These are phyloP conservation scores for Plutella xylostella DNA, from an alignment of 2,888 invertebrate genomes.

Conservation along the genomic window DNA sequence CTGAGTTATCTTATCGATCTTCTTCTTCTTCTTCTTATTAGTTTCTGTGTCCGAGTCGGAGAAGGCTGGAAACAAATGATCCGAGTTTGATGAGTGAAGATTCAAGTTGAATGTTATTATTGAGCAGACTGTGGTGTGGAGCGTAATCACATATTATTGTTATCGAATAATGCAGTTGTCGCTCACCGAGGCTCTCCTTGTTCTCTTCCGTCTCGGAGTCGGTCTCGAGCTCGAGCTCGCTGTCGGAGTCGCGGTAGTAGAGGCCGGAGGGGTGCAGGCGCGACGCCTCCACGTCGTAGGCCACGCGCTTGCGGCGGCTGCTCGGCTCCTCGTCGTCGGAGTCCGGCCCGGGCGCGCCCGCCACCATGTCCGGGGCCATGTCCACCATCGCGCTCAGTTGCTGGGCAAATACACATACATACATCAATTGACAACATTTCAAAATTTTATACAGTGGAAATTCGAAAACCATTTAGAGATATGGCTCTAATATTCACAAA, in stretches of 20 bases:
- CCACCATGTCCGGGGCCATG: slow-evolving; percentile 75
- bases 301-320: slow-evolving; percentile 64
- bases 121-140: too few species aligned
- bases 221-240: slow-evolving; percentile 72
- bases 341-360: slow-evolving; percentile 74
- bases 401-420: slow-evolving; percentile 25
- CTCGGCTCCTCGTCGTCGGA: slow-evolving; percentile 70
- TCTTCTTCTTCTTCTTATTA: slow-evolving; percentile 20
- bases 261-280: slow-evolving; percentile 78
- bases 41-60: slow-evolving; percentile 73
- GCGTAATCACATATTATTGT: neutral
- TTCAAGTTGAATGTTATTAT: neutral
- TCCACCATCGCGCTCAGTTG: slow-evolving; percentile 69
- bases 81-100: neutral
- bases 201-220: slow-evolving; percentile 66
- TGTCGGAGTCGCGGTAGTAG: slow-evolving; percentile 75
- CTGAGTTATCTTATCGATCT: slow-evolving; percentile 49
- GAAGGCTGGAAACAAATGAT: slow-evolving; percentile 56
- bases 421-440: neutral
- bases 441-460: too few species aligned
- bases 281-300: slow-evolving; percentile 74
- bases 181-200: slow-evolving; percentile 69
- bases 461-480: too few species aligned
- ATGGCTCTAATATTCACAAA: too few species aligned
- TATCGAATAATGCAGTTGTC: too few species aligned